A percentile compares a stretch with the other conserved stretches of the same genome.
Evolutionary conservation across 2,888 invertebrate species (phyloP).

Genomic region (Torymus aiolomorphi): DNA sequence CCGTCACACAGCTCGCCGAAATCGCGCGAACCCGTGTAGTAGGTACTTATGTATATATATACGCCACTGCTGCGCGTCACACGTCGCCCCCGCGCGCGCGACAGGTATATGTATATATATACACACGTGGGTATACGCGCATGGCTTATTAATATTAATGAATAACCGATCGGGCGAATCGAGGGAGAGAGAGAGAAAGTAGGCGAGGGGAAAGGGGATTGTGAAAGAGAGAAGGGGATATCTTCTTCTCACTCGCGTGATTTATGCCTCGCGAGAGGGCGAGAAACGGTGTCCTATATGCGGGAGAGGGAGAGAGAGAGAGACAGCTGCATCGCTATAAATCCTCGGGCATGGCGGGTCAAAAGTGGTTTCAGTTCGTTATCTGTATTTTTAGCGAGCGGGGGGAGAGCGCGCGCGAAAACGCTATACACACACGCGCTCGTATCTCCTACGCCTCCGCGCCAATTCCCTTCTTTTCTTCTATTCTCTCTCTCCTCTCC

Average conservation of each 20-base stretch:
- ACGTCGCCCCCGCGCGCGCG: no score
- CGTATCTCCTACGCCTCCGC: constrained; percentile 34
- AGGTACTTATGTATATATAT: no score
- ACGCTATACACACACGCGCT: neutral
- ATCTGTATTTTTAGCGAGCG: constrained; percentile 71
- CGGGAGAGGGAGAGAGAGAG: constrained; percentile 9
- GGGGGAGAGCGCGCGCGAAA: neutral
- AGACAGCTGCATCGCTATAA: constrained; percentile 71
- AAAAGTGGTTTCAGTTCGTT: constrained; percentile 75
- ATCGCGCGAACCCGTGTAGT: no score
- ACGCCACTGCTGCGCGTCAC: no score
- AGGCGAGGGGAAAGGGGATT: constrained; percentile 19
- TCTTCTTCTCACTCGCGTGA: constrained; percentile 64
- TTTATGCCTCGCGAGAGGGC: constrained; percentile 68
- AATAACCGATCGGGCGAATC: constrained; percentile 68
- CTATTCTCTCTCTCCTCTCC: constrained; percentile 5
- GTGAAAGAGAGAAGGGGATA: constrained; percentile 50
- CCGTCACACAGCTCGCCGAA: no score
- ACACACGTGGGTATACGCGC: constrained; percentile 67
- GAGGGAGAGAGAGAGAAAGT: constrained; percentile 13
- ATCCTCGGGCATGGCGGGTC: constrained; percentile 71
- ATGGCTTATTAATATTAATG: constrained; percentile 75
- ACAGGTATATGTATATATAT: no score
- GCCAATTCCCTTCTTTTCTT: constrained; percentile 40
- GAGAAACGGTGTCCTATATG: constrained; percentile 20